Conservation (phyloP, 2,113 vertebrate genomes). For the Burhinus bistriatus region DNA sequence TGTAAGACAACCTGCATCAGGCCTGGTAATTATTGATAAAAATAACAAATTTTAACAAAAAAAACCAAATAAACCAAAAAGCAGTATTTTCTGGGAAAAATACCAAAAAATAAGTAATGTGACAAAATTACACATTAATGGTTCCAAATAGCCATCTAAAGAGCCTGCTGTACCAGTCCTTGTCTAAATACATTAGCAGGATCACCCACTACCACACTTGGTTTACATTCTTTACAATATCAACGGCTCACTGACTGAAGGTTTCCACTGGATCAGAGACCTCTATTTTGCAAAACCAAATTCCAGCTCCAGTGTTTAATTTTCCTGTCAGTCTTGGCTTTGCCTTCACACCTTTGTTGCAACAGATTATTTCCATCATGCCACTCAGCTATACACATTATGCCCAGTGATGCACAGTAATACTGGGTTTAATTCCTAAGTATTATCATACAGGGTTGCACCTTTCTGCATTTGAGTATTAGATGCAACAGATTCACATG, state of each 20-base stretch:
- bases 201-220: too few species aligned
- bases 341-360: neutral
- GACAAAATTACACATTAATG: neutral
- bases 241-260: neutral
- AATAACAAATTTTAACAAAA: too few species aligned
- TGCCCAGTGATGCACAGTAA: neutral
- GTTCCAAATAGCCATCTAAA: neutral
- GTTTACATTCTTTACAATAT: neutral
- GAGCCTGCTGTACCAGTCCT: neutral
- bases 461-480: neutral
- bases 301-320: neutral
- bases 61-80: neutral
- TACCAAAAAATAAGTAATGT: neutral
- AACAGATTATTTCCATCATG: neutral
- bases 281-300: neutral
- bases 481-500: neutral
- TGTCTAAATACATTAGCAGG: neutral
- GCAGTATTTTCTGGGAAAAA: neutral
- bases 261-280: neutral
- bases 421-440: neutral
- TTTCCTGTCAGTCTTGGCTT: neutral
- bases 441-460: neutral
- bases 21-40: neutral
- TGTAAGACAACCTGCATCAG: neutral
- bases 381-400: neutral